A percentile compares a stretch with the other conserved stretches of the same genome.
Conservation (phyloP, 2,888 invertebrate genomes). For the Molanna angustata region DNA sequence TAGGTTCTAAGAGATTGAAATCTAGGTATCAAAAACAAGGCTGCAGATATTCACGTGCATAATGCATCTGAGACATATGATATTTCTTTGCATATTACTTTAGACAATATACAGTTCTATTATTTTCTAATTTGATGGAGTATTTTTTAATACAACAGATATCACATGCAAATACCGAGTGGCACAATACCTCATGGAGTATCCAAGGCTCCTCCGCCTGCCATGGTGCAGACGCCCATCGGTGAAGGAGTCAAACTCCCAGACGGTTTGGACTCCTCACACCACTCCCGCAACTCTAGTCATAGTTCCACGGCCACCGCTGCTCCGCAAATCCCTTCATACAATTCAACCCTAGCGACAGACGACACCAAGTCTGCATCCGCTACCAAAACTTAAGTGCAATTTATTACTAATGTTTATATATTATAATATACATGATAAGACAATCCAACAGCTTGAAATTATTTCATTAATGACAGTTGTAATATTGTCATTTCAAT, state of each 20-base stretch:
- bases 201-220: constrained; percentile 64
- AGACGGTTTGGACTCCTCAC: constrained; percentile 41
- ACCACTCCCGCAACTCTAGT: constrained; percentile 64
- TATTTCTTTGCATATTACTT: too few relatives aligned
- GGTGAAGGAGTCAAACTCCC: constrained; percentile 41
- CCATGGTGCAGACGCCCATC: constrained; percentile 67
- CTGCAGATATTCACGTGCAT: too few relatives aligned
- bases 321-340: constrained; percentile 1
- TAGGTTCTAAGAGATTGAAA: not conserved
- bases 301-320: constrained; percentile 42
- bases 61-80: too few relatives aligned
- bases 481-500: not conserved
- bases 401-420: constrained; percentile 22
- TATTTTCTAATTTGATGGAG: too few relatives aligned
- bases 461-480: not conserved
- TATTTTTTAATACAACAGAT: too few relatives aligned
- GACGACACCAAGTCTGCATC: not conserved
- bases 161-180: constrained; percentile 77
- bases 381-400: constrained; percentile 30
- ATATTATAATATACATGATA: constrained; percentile 18
- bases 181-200: constrained; percentile 56
- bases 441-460: too few relatives aligned
- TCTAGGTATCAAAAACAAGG: too few relatives aligned
- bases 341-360: not conserved
- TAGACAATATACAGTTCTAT: too few relatives aligned